Evolutionary conservation across 2,888 invertebrate genomes (phyloP).

Genomic region (Acleris literana): DNA sequence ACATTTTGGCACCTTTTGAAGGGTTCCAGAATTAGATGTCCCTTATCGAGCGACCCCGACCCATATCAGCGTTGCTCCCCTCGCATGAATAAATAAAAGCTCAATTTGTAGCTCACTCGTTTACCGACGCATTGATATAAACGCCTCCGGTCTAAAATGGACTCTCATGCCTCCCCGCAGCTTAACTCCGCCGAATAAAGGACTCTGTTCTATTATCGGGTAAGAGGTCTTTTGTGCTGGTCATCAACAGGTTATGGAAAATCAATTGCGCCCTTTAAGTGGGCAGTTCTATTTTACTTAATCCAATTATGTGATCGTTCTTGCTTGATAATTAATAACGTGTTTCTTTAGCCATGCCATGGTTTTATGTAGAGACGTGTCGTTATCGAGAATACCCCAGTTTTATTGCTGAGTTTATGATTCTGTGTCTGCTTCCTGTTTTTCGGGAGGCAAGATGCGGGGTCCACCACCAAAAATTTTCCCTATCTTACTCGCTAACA

Average conservation of each 20-base stretch:
- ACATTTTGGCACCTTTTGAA: slow-evolving; percentile 59
- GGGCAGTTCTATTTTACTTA: slow-evolving; percentile 41
- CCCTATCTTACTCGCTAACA: too few relatives aligned
- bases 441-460: too few relatives aligned
- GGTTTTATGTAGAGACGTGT: too few relatives aligned
- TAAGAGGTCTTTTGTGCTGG: slow-evolving; percentile 51
- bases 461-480: too few relatives aligned
- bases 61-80: slow-evolving; percentile 76
- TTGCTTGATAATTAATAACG: slow-evolving; percentile 5
- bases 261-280: slow-evolving; percentile 54
- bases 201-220: slow-evolving; percentile 34
- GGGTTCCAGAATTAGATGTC: slow-evolving; percentile 63
- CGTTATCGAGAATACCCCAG: too few relatives aligned
- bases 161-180: slow-evolving; percentile 53
- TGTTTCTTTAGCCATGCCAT: neutral
- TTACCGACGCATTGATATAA: slow-evolving; percentile 68
- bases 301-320: slow-evolving; percentile 33
- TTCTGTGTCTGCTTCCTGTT: too few relatives aligned
- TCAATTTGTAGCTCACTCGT: slow-evolving; percentile 78
- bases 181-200: slow-evolving; percentile 44
- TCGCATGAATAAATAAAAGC: slow-evolving; percentile 81
- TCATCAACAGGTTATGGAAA: slow-evolving; percentile 61
- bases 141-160: slow-evolving; percentile 62
- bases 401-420: too few relatives aligned
- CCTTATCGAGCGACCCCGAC: slow-evolving; percentile 77